Conservation (phyloP, 2,113 vertebrate species). For the Petromus typicus region DNA sequence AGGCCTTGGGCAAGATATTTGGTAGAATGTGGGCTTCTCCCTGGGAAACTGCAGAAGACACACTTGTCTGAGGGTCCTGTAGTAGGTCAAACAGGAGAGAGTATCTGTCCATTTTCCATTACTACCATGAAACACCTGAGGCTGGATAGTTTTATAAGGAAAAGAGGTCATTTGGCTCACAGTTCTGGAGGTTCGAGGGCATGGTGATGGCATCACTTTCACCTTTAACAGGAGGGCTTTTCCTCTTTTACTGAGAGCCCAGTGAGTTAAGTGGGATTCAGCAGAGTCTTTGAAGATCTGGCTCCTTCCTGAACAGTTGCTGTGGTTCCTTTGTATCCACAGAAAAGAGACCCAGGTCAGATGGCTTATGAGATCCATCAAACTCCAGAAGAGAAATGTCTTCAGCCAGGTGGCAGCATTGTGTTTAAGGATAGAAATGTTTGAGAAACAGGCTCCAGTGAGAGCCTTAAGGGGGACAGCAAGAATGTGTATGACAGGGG, state of each 20-base stretch:
- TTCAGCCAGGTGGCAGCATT: neutral
- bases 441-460: neutral
- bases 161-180: neutral
- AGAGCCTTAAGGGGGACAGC: neutral
- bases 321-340: neutral
- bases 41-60: neutral
- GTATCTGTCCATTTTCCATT: neutral
- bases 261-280: neutral
- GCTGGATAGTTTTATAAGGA: neutral
- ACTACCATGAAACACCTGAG: neutral
- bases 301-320: neutral
- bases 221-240: neutral
- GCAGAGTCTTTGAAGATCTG: neutral
- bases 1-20: neutral
- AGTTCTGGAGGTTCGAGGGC: too few species aligned
- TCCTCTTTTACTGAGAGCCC: neutral
- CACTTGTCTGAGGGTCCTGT: neutral
- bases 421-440: conserved; percentile 1
- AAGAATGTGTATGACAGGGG: neutral
- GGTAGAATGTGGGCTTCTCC: neutral
- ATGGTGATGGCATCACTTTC: neutral
- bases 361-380: neutral
- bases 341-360: neutral
- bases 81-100: neutral
- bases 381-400: neutral